Percentiles rank a stretch among this genome's conserved stretches.
Conservation (phyloP, 2,113 vertebrate genomes). For the Thunnus thynnus region DNA sequence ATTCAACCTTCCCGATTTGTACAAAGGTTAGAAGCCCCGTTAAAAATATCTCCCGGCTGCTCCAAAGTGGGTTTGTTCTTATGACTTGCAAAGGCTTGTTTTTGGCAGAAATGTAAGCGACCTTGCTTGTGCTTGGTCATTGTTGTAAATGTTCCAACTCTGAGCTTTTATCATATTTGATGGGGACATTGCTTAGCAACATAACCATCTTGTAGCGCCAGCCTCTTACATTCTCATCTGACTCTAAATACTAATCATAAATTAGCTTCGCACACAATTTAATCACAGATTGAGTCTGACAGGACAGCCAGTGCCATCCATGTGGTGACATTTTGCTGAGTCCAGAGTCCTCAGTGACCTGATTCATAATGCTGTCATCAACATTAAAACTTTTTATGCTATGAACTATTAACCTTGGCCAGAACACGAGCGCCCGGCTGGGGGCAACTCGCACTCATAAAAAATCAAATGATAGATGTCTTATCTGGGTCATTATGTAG, state of each 20-base stretch:
- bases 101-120: slow-evolving; percentile 45
- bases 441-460: slow-evolving; percentile 9
- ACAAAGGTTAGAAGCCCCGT: slow-evolving; percentile 59
- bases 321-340: slow-evolving; percentile 53
- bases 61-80: slow-evolving; percentile 27
- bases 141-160: slow-evolving; percentile 36
- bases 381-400: slow-evolving; percentile 38
- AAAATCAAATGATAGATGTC: slow-evolving; percentile 18
- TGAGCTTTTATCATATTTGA: background rate
- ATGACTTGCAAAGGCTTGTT: slow-evolving; percentile 43
- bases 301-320: slow-evolving; percentile 4
- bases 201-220: background rate
- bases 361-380: slow-evolving; percentile 49
- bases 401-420: slow-evolving; percentile 56
- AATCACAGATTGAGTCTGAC: background rate
- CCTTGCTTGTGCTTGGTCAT: slow-evolving; percentile 54
- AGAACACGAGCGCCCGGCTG: slow-evolving; percentile 16
- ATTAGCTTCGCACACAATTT: slow-evolving; percentile 4
- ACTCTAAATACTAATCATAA: slow-evolving; percentile 22
- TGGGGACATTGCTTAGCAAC: slow-evolving; percentile 9
- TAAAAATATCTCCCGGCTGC: slow-evolving; percentile 70
- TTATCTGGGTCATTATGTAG: slow-evolving; percentile 26
- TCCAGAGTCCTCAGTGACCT: slow-evolving; percentile 45
- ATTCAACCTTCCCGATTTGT: slow-evolving; percentile 46
- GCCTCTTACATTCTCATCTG: slow-evolving; percentile 5